Conservation (phyloP, 2,797 vertebrate genomes). For the Melanotaenia maccullochi region DNA sequence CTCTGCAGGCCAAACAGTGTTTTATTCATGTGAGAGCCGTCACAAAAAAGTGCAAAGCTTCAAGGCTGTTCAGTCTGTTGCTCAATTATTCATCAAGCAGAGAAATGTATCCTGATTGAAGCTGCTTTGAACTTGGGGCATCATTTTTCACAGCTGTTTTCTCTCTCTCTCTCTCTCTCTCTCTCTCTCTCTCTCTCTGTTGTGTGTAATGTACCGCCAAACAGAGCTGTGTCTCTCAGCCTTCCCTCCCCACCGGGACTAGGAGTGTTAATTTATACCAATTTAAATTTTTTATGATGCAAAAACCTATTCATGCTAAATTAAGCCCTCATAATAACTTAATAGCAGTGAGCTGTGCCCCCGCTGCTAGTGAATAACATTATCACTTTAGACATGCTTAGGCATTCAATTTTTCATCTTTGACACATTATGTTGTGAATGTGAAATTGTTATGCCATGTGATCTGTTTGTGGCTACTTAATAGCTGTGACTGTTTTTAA, state of each 20-base stretch:
- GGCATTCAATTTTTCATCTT: constrained; percentile 36
- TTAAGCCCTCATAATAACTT: constrained; percentile 74
- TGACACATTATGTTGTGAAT: constrained; percentile 42
- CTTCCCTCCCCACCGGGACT: constrained; percentile 46
- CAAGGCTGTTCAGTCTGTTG: constrained; percentile 79
- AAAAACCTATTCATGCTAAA: constrained; percentile 74
- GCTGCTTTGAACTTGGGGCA: constrained; percentile 86
- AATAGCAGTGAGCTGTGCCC: constrained; percentile 63
- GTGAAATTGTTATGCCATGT: constrained; percentile 26
- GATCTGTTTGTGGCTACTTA: constrained; percentile 19
- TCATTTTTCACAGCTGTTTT: constrained; percentile 79
- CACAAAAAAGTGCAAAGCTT: constrained; percentile 74
- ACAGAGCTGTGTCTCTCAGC: constrained; percentile 50
- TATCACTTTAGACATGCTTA: constrained; percentile 40
- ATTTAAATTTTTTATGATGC: constrained; percentile 80
- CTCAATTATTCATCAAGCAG: constrained; percentile 87
- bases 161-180: constrained; percentile 38
- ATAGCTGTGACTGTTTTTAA: constrained; percentile 19
- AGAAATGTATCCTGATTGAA: constrained; percentile 87
- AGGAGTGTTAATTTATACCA: constrained; percentile 75
- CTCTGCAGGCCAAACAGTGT: constrained; percentile 74
- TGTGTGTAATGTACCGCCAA: constrained; percentile 61
- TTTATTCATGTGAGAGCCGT: constrained; percentile 83
- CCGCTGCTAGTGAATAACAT: constrained; percentile 50
- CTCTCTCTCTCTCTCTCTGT: constrained; percentile 20